Percentiles rank a stretch among this genome's conserved stretches.
Conservation (phyloP, 1,140 invertebrate species). For the Choristoneura fumiferana region DNA sequence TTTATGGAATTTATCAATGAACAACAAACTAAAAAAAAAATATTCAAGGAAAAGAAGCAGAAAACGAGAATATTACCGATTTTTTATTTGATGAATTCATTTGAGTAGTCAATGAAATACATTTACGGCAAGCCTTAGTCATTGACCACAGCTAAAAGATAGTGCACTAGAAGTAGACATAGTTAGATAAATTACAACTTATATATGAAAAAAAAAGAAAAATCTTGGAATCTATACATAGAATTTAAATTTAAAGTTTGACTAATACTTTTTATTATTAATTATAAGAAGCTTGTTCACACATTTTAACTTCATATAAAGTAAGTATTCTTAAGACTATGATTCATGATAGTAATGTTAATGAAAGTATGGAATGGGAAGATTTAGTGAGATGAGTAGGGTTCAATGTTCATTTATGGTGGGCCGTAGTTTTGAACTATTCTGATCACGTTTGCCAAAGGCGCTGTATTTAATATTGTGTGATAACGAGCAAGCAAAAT, state of each 20-base stretch:
- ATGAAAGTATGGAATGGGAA: constrained; percentile 47
- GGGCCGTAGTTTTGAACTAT: constrained; percentile 33
- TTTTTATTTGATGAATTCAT: constrained; percentile 23
- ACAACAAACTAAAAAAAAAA: no score
- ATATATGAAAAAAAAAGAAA: constrained; percentile 61
- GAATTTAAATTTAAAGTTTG: constrained; percentile 76
- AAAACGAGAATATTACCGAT: neutral
- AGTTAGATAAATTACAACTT: constrained; percentile 75
- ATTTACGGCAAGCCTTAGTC: constrained; percentile 52
- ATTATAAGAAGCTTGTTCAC: constrained; percentile 76
- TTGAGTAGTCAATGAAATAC: constrained; percentile 41
- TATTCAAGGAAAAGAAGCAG: no score
- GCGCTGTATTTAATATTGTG: constrained; percentile 59
- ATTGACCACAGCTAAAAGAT: constrained; percentile 74
- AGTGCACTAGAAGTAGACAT: constrained; percentile 72
- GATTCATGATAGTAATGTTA: constrained; percentile 43
- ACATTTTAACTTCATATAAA: constrained; percentile 77
- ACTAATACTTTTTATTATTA: constrained; percentile 77
- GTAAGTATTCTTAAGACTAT: constrained; percentile 61
- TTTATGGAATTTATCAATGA: no score
- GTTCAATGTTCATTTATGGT: constrained; percentile 38
- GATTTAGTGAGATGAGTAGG: constrained; percentile 49
- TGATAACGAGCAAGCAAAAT: no score
- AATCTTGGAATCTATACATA: constrained; percentile 76
- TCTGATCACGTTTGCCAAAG: constrained; percentile 49